phyloP scores from a whole-genome alignment of 2,888 invertebrate species.

The Cecidostiba fungosa region DNA sequence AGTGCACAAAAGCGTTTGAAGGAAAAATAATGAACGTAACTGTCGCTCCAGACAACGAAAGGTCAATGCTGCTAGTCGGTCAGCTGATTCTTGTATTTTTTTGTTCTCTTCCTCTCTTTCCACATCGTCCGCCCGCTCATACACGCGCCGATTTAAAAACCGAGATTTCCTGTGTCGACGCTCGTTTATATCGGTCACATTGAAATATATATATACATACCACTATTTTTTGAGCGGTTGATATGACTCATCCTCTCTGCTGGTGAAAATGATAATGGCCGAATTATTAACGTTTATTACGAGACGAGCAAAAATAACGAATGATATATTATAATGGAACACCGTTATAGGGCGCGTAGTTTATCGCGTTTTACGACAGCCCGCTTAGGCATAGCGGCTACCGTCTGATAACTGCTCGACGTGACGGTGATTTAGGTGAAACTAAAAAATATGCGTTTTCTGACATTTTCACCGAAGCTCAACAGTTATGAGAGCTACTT shows the following conservation, averaged over 20 bases:
- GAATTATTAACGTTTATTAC: not conserved
- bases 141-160: not conserved
- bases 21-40: not conserved
- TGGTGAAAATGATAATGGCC: not conserved
- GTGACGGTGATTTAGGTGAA: too few relatives aligned
- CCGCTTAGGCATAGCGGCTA: too few relatives aligned
- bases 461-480: too few relatives aligned
- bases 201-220: too few relatives aligned
- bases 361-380: slow-evolving; percentile 1
- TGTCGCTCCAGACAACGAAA: slow-evolving; percentile 27
- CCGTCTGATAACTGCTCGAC: too few relatives aligned
- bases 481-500: too few relatives aligned
- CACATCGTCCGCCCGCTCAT: slow-evolving; percentile 13
- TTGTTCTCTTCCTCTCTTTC: not conserved
- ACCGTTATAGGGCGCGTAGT: slow-evolving; percentile 34
- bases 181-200: not conserved
- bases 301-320: not conserved
- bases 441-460: too few relatives aligned
- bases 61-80: slow-evolving; percentile 56
- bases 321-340: not conserved
- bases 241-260: not conserved
- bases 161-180: not conserved
- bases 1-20: not conserved
- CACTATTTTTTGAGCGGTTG: too few relatives aligned
- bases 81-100: slow-evolving; percentile 39